Evolutionary conservation across 2,113 vertebrate species (phyloP).

Genomic region (Cololabis saira): DNA sequence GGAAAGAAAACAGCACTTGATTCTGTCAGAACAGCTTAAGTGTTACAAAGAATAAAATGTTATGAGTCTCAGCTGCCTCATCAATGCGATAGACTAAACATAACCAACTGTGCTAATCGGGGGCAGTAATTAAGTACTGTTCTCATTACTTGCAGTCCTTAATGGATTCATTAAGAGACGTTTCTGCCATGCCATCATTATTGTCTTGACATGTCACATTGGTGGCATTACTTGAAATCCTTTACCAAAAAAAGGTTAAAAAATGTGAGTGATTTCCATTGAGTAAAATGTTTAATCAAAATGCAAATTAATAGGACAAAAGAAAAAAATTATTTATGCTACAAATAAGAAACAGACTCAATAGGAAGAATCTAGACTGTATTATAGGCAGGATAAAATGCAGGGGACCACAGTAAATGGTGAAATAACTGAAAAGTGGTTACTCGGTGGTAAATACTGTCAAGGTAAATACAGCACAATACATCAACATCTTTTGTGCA

Average conservation of each 20-base stretch:
- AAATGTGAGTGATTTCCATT: background rate
- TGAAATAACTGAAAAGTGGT: too few species aligned
- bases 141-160: background rate
- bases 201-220: background rate
- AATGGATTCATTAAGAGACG: conserved; percentile 29
- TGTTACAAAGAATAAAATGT: background rate
- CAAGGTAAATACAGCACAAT: too few species aligned
- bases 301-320: background rate
- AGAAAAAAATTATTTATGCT: background rate
- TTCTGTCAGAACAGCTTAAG: background rate
- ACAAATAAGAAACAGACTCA: background rate
- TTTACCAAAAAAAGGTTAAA: background rate
- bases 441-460: too few species aligned
- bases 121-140: conserved; percentile 24
- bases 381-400: too few species aligned
- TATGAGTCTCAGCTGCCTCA: background rate
- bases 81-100: conserved; percentile 5
- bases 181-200: background rate
- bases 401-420: too few species aligned
- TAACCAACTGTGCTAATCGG: conserved; percentile 18
- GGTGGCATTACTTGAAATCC: background rate
- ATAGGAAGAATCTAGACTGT: background rate
- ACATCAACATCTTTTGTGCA: too few species aligned
- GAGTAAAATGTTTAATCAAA: background rate
- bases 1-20: background rate